phyloP scores from a whole-genome alignment of 2,888 invertebrate species.

The Euspilapteryx auroguttella region DNA sequence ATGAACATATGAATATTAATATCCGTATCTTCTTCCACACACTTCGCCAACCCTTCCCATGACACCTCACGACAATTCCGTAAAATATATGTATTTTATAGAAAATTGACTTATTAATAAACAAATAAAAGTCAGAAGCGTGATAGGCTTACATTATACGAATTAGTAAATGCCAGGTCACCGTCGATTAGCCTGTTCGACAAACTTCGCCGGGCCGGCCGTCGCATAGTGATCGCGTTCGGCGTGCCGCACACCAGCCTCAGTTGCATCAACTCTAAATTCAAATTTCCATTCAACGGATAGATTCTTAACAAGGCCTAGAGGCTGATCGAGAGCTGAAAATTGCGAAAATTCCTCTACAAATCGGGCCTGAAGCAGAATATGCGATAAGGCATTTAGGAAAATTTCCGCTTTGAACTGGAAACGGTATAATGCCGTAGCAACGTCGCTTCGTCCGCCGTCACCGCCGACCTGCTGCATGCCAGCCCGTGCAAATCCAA shows the following conservation, averaged over 20 bases:
- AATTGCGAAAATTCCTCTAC: slow-evolving; percentile 50
- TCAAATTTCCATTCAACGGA: slow-evolving; percentile 26
- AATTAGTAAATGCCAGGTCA: not conserved
- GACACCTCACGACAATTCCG: too few species aligned
- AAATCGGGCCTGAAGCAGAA: slow-evolving; percentile 42
- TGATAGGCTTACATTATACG: too few species aligned
- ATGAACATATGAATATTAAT: too few species aligned
- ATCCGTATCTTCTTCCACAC: too few species aligned
- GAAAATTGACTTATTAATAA: too few species aligned
- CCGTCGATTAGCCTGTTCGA: not conserved
- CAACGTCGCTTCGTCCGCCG: too few species aligned
- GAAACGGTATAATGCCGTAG: slow-evolving; percentile 5
- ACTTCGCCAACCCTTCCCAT: too few species aligned
- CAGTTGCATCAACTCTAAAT: slow-evolving; percentile 21
- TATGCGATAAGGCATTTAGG: slow-evolving; percentile 50
- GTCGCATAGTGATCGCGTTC: not conserved
- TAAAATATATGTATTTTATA: too few species aligned
- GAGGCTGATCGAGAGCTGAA: slow-evolving; percentile 29
- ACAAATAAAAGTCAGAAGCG: too few species aligned
- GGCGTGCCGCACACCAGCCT: too few species aligned
- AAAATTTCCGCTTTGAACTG: slow-evolving; percentile 17
- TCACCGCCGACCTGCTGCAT: too few species aligned
- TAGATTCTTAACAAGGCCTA: slow-evolving; percentile 48
- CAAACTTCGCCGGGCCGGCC: not conserved
- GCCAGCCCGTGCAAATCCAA: too few species aligned